These are phyloP conservation scores for Labeo rohita DNA, from an alignment of 2,113 vertebrate species.

Conservation along the genomic window DNA sequence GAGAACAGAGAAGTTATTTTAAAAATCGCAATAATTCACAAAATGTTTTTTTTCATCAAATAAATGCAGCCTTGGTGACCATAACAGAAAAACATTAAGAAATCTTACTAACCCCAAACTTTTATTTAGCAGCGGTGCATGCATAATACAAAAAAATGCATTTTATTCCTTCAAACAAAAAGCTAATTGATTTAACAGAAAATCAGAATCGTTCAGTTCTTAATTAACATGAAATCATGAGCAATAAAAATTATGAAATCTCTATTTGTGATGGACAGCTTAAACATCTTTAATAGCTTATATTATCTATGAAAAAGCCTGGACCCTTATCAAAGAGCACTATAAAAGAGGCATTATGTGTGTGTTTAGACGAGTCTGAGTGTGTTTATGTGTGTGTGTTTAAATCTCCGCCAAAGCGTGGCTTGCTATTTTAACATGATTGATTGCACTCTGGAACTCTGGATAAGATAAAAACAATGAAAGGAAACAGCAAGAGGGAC, in stretches of 20 bases:
- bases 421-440: slow-evolving; percentile 41
- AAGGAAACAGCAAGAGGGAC: slow-evolving; percentile 42
- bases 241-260: neutral
- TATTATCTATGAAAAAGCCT: neutral
- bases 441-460: slow-evolving; percentile 46
- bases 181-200: neutral
- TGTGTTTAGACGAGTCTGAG: neutral
- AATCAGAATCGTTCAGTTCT: neutral
- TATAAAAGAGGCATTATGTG: neutral
- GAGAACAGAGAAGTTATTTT: neutral
- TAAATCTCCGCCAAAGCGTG: slow-evolving; percentile 25
- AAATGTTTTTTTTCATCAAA: neutral
- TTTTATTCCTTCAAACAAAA: neutral
- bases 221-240: neutral
- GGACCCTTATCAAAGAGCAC: neutral
- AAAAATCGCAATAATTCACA: neutral
- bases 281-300: neutral
- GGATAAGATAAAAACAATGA: slow-evolving; percentile 55
- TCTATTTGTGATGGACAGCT: neutral
- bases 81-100: neutral
- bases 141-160: neutral
- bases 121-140: neutral
- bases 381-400: slow-evolving; percentile 15
- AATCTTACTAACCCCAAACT: neutral
- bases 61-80: neutral